phyloP scores from a whole-genome alignment of 2,113 vertebrate species.

The Gobio gobio region DNA sequence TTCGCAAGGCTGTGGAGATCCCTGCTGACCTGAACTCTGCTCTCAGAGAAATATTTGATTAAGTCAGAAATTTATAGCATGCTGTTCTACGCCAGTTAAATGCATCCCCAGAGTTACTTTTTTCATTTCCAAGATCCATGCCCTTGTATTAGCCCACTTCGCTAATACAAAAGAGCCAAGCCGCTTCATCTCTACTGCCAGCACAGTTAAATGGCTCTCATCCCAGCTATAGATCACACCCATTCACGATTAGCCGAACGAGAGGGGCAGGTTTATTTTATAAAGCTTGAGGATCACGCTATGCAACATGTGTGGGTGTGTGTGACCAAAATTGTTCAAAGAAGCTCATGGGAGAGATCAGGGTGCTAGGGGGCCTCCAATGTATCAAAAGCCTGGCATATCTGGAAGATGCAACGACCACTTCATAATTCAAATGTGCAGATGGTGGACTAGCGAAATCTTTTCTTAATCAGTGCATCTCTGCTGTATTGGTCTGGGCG shows the following conservation, averaged over 20 bases:
- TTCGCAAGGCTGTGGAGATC: neutral
- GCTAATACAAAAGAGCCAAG: slow-evolving; percentile 67
- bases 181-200: slow-evolving; percentile 49
- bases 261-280: slow-evolving; percentile 32
- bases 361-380: slow-evolving; percentile 69
- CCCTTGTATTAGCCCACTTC: slow-evolving; percentile 65
- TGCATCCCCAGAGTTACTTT: slow-evolving; percentile 60
- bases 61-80: slow-evolving; percentile 60
- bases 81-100: slow-evolving; percentile 57
- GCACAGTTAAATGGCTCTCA: slow-evolving; percentile 57
- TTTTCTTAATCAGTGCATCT: slow-evolving; percentile 44
- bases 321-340: slow-evolving; percentile 66
- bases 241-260: slow-evolving; percentile 37
- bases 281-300: slow-evolving; percentile 33
- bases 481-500: slow-evolving; percentile 18
- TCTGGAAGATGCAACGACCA: slow-evolving; percentile 47
- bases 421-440: slow-evolving; percentile 33
- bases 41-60: slow-evolving; percentile 62
- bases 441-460: slow-evolving; percentile 40
- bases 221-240: slow-evolving; percentile 47
- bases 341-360: slow-evolving; percentile 73
- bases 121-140: slow-evolving; percentile 56
- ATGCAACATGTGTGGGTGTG: slow-evolving; percentile 47
- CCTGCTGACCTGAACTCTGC: slow-evolving; percentile 44
- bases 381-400: slow-evolving; percentile 71